Evolutionary conservation across 2,797 vertebrate genomes (phyloP), one percentile per base, ranked within the genome.

Genomic region (Margarornis squamiger): DNA sequence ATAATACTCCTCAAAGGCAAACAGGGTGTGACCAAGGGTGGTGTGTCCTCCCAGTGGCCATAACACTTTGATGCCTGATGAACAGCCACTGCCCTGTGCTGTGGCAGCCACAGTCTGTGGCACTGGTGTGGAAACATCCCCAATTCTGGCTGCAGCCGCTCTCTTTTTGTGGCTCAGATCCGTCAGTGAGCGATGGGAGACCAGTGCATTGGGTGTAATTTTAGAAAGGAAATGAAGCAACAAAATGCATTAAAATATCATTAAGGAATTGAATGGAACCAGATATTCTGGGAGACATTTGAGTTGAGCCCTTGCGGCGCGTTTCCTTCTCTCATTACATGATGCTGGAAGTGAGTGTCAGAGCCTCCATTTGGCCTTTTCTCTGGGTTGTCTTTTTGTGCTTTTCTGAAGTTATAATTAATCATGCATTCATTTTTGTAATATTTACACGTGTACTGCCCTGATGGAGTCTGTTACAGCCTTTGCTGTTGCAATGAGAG

Each of bases 221-320:
- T 95, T 76, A 86, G 92, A 86, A 92, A 91, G 73, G 92, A 98
- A 97, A 96, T 93, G 82, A 90, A 92, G 93, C 92, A 89, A 94
- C 90, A 86, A 92, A 96, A 96, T 38, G 66, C 90, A 85, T 93
- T 91, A 91, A 92, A 96, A 72, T 88, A 51, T 61, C 88, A n/a
- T 92, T 94, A 96, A 94, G 86, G 76, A 70, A 43, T 39, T 63
- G 88, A 74, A 49, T 82, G 92, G 86, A 89, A 86, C 26, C 58
- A 74, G 85, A 76, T 79, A 86, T 63, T 95, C 90, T 49, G 8
- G 4, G 91, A 83, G 84, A 90, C 30, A 2, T 78, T 87, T 4
- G 10, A 55, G 89, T 29, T 72, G 90, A 86, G 92, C 77, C 61
- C 71, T 77, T 9, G 86, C n/a, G 45, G 49, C n/a, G 12, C 51